Conservation (phyloP, 2,797 vertebrate species). For the Falco cherrug region DNA sequence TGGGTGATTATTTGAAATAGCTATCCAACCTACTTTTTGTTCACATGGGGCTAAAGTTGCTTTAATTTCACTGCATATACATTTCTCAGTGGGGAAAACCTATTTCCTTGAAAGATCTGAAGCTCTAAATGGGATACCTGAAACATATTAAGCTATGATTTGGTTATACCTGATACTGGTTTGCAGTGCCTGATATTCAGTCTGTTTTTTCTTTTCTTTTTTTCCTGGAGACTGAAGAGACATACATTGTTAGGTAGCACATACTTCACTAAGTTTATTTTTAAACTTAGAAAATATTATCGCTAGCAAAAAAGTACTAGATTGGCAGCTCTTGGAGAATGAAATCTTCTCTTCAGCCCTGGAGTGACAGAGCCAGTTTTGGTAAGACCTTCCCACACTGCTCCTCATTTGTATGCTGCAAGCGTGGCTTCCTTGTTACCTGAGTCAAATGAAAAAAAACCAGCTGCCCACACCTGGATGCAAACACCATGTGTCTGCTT, state of each 20-base stretch:
- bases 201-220: background rate
- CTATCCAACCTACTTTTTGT: conserved; percentile 51
- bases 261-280: conserved; percentile 57
- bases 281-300: conserved; percentile 58
- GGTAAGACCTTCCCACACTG: conserved; percentile 43
- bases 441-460: background rate
- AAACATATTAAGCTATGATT: conserved; percentile 26
- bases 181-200: background rate
- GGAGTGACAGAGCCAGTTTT: conserved; percentile 35
- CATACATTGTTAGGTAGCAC: conserved; percentile 45
- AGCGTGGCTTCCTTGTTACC: background rate
- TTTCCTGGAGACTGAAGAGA: background rate
- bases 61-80: conserved; percentile 34
- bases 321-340: conserved; percentile 53
- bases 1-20: conserved; percentile 64
- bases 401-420: background rate
- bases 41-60: conserved; percentile 34
- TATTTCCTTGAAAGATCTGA: conserved; percentile 51
- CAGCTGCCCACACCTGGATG: conserved; percentile 26
- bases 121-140: conserved; percentile 49
- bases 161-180: background rate
- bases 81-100: conserved; percentile 62
- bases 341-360: conserved; percentile 46
- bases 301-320: conserved; percentile 31
- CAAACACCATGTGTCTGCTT: background rate